Percentiles rank a stretch among this genome's conserved stretches.
Evolutionary conservation across 1,140 invertebrate genomes (phyloP).

Genomic region (Eufriesea mexicana): DNA sequence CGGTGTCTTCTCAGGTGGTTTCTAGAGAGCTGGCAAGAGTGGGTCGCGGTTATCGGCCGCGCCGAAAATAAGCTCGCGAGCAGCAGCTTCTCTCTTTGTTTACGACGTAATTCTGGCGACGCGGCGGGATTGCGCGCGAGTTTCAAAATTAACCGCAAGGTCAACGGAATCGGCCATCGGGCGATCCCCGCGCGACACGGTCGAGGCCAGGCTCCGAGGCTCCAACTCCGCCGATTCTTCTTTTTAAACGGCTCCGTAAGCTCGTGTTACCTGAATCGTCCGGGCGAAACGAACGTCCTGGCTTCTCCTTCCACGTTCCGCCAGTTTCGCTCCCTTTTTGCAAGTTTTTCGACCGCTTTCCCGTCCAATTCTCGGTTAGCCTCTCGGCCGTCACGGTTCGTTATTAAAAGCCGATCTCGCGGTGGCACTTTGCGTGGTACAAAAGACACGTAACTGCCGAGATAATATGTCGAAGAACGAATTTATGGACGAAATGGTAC

Average conservation of each 20-base stretch:
- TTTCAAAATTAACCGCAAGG: slow-evolving; percentile 49
- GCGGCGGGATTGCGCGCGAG: slow-evolving; percentile 3
- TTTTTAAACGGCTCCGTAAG: neutral
- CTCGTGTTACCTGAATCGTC: neutral
- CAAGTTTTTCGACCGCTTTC: neutral
- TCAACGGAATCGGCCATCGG: slow-evolving; percentile 27
- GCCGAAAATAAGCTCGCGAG: slow-evolving; percentile 5
- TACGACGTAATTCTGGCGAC: slow-evolving; percentile 30
- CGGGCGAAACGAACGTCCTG: too few relatives aligned
- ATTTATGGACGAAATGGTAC: too few relatives aligned
- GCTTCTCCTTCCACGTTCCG: neutral
- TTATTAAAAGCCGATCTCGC: too few relatives aligned
- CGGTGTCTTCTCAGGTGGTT: neutral
- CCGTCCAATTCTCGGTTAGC: neutral
- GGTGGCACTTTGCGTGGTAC: too few relatives aligned
- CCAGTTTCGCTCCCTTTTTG: too few relatives aligned
- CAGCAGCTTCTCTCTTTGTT: slow-evolving; percentile 23
- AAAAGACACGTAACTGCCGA: too few relatives aligned
- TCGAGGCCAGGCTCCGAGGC: neutral
- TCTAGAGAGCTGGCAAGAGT: neutral
- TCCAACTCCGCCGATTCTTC: neutral
- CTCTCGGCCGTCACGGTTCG: too few relatives aligned
- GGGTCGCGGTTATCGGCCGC: neutral
- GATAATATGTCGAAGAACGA: too few relatives aligned
- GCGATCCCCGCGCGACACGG: neutral